Percentiles rank a stretch among this genome's conserved stretches.
Evolutionary conservation across 2,888 invertebrate species (phyloP).

Genomic region (Mallateleia sp.): DNA sequence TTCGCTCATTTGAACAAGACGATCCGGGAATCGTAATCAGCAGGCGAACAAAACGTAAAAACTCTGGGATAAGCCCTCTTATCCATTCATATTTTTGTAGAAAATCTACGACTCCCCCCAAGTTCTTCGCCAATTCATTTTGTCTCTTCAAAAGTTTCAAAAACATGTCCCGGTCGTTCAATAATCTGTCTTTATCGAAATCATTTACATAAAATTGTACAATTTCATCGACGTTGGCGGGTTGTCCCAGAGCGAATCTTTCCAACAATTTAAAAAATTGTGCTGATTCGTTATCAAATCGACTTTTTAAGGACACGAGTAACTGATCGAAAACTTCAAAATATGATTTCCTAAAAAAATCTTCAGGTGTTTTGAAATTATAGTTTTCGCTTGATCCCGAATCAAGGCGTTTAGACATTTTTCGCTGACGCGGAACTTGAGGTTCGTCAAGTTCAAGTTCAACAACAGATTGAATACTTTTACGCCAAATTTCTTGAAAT

Average conservation of each 20-base stretch:
- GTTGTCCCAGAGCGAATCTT: constrained; percentile 29
- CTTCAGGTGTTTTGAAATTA: constrained; percentile 19
- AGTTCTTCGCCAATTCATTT: constrained; percentile 37
- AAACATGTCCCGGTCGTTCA: constrained; percentile 56
- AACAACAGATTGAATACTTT: constrained; percentile 5
- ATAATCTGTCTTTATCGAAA: constrained; percentile 45
- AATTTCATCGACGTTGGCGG: constrained; percentile 31
- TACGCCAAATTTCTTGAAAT: constrained; percentile 53
- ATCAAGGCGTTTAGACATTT: constrained; percentile 21
- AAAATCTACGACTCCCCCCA: constrained; percentile 53
- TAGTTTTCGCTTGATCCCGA: constrained; percentile 11
- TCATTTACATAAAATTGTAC: constrained; percentile 29
- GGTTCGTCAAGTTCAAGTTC: constrained; percentile 12
- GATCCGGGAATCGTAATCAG: constrained; percentile 64
- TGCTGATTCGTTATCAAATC: constrained; percentile 34
- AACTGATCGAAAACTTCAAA: constrained; percentile 33
- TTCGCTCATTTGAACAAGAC: constrained; percentile 62
- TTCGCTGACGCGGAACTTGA: constrained; percentile 11
- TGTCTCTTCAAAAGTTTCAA: constrained; percentile 46
- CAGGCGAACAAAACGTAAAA: constrained; percentile 42
- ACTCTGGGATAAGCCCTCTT: constrained; percentile 48
- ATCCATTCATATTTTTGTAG: constrained; percentile 37
- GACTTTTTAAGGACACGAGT: constrained; percentile 23
- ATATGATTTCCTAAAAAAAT: constrained; percentile 29
- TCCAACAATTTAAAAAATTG: constrained; percentile 38